These are phyloP conservation scores for Epizoanthus illoricatus DNA, from an alignment of 92 coral and sea anemone species.

Conservation along the genomic window DNA sequence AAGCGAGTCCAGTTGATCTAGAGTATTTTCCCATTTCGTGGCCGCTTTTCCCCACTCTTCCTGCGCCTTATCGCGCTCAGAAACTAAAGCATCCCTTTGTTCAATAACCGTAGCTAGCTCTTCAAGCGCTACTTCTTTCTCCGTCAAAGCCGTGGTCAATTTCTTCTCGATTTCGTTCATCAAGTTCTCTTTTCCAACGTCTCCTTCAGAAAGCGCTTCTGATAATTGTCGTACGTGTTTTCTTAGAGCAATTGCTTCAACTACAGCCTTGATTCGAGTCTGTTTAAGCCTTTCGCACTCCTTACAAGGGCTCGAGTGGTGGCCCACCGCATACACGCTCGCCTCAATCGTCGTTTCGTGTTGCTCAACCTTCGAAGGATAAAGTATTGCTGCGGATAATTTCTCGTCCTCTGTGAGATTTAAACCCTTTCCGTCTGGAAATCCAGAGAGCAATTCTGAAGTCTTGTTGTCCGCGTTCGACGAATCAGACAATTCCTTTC, in stretches of 20 bases:
- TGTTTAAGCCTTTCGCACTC: conserved; percentile 85
- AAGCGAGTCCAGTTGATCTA: conserved; percentile 91
- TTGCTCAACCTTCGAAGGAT: conserved; percentile 80
- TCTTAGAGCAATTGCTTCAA: conserved; percentile 85
- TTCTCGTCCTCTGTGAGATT: conserved; percentile 23
- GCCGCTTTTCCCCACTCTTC: conserved; percentile 99
- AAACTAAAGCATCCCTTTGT: conserved; percentile 75
- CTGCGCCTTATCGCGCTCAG: conserved; percentile 85
- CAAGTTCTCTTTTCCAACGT: conserved; percentile 67
- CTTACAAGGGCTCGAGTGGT: conserved; percentile 74
- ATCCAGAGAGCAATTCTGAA: conserved; percentile 36
- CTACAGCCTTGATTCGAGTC: conserved; percentile 82
- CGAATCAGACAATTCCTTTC: conserved; percentile 40
- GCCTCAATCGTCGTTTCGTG: conserved; percentile 78
- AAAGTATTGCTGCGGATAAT: conserved; percentile 44
- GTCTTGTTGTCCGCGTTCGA: conserved; percentile 33
- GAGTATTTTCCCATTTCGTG: conserved; percentile 92
- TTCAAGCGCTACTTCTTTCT: conserved; percentile 87
- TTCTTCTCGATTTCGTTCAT: conserved; percentile 82
- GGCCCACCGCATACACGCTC: conserved; percentile 62
- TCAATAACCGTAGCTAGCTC: conserved; percentile 91
- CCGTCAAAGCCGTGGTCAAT: conserved; percentile 79
- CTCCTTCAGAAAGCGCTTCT: conserved; percentile 79
- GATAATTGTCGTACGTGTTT: conserved; percentile 77
- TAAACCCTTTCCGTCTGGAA: conserved; percentile 23